Evolutionary conservation across 1,140 invertebrate species (phyloP), one percentile per base, ranked within the genome.

Genomic region (Campoletis sonorensis): DNA sequence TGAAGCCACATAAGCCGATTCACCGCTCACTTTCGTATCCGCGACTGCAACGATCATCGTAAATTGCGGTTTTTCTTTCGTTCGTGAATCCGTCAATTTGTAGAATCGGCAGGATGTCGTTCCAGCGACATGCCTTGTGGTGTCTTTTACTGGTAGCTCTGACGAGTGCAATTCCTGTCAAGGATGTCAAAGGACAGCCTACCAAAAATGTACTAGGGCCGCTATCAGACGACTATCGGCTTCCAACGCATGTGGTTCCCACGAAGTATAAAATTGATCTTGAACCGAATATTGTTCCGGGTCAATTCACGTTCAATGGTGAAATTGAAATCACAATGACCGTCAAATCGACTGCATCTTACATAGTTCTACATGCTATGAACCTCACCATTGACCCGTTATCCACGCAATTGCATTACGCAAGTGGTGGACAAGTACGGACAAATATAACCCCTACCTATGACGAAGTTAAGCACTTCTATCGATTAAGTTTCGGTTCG

Each of bases 241-340:
- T 97, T 8, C 94, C 95, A 0, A 88, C 84, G 4, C 86, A 92
- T 49, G 93, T 94, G 0, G 84, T 89, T 21, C 96, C 88, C n/a
- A n/a, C 0, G 0, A 0, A 45, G 0, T 90, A 90, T 27, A 1
- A 10, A 0, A 71, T 90, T 4, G 0, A 4, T 10, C 23, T 90
- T 1, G 27, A 10, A 1, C 80, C 86, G 0, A 16, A 81, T 16
- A 51, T 89, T 0, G 77, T 81, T 0, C 67, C 30, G 40, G 7
- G 16, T 7, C 26, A 68, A 10, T 89, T 86, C 68, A 86, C 77
- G 10, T 90, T 87, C 18, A 10, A 37, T 0, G 89, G 88, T 15
- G 0, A 10, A 0, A 79, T 72, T 4, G 4, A 1, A 0, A 86
- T 89, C 18, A 8, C 8, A 0, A 45, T 90, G 0, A 1, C 30